phyloP scores from a whole-genome alignment of 2,113 vertebrate genomes.

The Sterrhoptilus dennistouni region DNA sequence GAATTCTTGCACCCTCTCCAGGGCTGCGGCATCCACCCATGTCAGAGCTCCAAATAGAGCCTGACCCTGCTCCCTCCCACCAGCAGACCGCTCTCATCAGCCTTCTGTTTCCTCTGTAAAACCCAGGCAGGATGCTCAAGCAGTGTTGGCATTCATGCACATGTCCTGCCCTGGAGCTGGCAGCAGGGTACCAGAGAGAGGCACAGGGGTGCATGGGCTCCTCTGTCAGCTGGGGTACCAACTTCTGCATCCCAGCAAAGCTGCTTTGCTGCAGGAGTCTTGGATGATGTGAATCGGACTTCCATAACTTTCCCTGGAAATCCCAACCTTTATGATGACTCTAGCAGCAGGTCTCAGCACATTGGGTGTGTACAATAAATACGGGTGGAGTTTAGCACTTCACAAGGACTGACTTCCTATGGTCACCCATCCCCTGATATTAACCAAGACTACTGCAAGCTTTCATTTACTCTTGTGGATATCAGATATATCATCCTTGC shows the following conservation, averaged over 20 bases:
- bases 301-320: background rate
- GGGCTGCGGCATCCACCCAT: background rate
- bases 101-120: slow-evolving; percentile 47
- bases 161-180: background rate
- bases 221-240: accelerated
- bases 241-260: background rate
- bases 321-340: background rate
- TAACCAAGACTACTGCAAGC: background rate
- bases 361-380: background rate
- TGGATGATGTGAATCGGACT: background rate
- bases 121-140: background rate
- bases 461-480: background rate
- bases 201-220: background rate
- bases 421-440: background rate
- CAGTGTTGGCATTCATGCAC: background rate
- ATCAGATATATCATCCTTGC: background rate
- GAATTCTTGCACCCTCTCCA: slow-evolving; percentile 57
- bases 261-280: accelerated
- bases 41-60: slow-evolving; percentile 43
- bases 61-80: background rate
- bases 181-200: background rate
- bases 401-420: background rate
- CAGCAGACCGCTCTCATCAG: background rate
- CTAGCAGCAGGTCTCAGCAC: background rate
- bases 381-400: background rate